These are phyloP conservation scores for Acleris cristana DNA, from an alignment of 2,888 invertebrate species.

Conservation along the genomic window DNA sequence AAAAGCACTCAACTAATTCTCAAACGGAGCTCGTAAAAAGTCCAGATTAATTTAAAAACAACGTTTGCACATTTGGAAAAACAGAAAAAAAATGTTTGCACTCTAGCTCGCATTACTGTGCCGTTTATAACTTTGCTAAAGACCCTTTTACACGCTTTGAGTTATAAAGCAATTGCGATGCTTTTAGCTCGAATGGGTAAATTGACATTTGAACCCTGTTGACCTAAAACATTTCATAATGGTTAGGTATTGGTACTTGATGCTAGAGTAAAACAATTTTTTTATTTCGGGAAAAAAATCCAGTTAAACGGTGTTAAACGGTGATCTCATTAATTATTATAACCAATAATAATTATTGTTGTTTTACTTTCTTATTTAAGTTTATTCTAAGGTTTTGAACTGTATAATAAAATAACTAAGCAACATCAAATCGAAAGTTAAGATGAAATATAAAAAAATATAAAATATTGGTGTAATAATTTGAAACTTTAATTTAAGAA, in stretches of 20 bases:
- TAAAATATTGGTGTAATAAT: no score
- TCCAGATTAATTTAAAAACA: conserved; percentile 6
- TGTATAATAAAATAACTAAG: no score
- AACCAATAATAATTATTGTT: no score
- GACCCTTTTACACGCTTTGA: conserved; percentile 28
- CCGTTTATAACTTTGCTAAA: conserved; percentile 23
- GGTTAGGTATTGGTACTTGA: neutral
- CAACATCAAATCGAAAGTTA: no score
- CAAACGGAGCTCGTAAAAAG: conserved; percentile 2
- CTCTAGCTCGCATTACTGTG: conserved; percentile 2
- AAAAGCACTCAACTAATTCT: conserved; percentile 5
- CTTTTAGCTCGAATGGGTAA: conserved; percentile 32
- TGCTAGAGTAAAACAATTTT: neutral
- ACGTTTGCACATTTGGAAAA: neutral
- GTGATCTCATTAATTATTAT: no score
- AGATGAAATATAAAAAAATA: no score
- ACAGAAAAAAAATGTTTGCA: conserved; percentile 4
- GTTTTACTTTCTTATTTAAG: no score
- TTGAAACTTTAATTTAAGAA: no score
- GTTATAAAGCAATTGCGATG: conserved; percentile 33
- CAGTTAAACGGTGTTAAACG: no score
- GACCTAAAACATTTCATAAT: conserved; percentile 22
- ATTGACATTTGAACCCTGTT: conserved; percentile 30
- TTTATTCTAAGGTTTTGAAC: no score
- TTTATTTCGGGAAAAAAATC: no score